Evolutionary conservation across 1,140 invertebrate genomes (phyloP).

Genomic region (Monomorium pharaonis): DNA sequence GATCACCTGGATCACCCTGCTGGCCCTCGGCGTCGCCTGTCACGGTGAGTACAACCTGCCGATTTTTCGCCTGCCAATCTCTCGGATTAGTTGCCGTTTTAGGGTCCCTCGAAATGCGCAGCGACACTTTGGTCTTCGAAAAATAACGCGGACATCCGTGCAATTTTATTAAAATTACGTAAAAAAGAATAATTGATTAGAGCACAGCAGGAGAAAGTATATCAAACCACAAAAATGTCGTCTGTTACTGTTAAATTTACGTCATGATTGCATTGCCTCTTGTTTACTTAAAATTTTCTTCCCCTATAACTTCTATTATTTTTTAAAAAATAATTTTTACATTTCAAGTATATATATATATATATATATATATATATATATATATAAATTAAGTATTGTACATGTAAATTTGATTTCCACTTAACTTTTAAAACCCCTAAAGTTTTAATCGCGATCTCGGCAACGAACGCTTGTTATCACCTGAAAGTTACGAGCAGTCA

Average conservation of each 20-base stretch:
- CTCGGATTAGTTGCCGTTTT: not conserved
- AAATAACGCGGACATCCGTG: not conserved
- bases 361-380: too few species aligned
- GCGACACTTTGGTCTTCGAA: not conserved
- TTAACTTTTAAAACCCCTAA: not conserved
- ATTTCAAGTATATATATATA: not conserved
- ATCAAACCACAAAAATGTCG: not conserved
- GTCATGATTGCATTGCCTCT: not conserved
- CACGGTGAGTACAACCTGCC: constrained; percentile 56
- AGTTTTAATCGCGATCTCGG: not conserved
- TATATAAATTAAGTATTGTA: not conserved
- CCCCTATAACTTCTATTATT: not conserved
- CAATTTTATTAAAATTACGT: not conserved
- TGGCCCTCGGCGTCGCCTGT: constrained; percentile 52
- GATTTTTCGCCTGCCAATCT: not conserved
- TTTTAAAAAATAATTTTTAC: not conserved
- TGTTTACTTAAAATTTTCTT: not conserved
- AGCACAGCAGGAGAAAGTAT: not conserved
- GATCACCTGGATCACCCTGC: constrained; percentile 57
- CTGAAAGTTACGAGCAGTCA: constrained; percentile 14
- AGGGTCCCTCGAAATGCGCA: not conserved
- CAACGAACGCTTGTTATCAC: constrained; percentile 19
- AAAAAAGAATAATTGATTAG: not conserved
- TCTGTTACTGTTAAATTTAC: not conserved
- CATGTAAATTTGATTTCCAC: not conserved